Evolutionary conservation across 2,797 vertebrate species (phyloP), one percentile per base, ranked within the genome.

Genomic region (Zalophus californianus): DNA sequence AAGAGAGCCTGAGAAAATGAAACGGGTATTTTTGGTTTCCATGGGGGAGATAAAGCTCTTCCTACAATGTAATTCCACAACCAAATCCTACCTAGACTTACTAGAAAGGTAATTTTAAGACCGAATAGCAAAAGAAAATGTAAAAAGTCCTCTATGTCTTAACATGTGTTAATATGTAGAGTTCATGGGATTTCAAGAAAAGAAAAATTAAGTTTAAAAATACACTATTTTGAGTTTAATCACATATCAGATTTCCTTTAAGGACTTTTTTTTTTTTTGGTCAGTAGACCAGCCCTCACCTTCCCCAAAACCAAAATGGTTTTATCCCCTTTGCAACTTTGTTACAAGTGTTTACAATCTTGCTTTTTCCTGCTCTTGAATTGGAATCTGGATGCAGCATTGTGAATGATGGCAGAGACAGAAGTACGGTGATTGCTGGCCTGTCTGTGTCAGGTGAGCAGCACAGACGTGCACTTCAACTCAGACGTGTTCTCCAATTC

Each of bases 311-410:
- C 1, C 1, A 20, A 73, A n/a, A 38, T 7, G 2, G 2, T 72
- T 64, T 35, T 60, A 1, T 0, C 7, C 4, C 5, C 0, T 10
- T 41, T 44, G 87, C 6, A 21, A 2, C 41, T 44, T 25, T 4
- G 23, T 32, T n/a, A 5, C 27, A 50, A 21, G 13, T n/a, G 23
- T 35, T 41, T 25, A 13, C 5, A 12, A 3, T 25, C 21, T 4
- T n/a, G 1, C 12, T 29, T 15, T 7, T 25, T 29, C 18, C 29
- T 32, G 4, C 44, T 38, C 21, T 38, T 8, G 25, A 11, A 7
- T 1, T 79, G 41, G 14, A 62, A 6, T 8, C 1, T 25, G 14
- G 48, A n/a, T 0, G 2, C 29, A 7, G 23, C 2, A 1, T 32
- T 20, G 1, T 3, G 29, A 92, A 3, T 1, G 1, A 44, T 0